These are phyloP conservation scores for Turritopsis dohrnii DNA, from an alignment of 30 jellyfish, hydroid and myxozoan species.

Conservation along the genomic window DNA sequence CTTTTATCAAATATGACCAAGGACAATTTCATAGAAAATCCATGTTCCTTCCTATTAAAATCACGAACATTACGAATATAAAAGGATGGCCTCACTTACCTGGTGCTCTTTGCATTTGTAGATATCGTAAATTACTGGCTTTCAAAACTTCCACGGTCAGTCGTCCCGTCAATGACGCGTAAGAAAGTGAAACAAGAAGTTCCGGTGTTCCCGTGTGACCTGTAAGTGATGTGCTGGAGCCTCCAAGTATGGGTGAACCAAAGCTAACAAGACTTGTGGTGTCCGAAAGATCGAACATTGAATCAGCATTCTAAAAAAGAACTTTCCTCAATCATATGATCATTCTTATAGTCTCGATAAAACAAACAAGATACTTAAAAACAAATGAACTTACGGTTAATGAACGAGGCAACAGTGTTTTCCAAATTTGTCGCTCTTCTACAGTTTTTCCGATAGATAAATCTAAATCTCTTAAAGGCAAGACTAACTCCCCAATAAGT, in stretches of 20 bases:
- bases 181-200: conserved; percentile 77
- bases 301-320: conserved; percentile 67
- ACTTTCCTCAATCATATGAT: not conserved
- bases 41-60: too few species aligned
- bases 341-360: too few species aligned
- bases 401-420: conserved; percentile 66
- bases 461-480: conserved; percentile 53
- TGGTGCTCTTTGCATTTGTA: conserved; percentile 94
- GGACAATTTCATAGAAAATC: not conserved
- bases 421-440: conserved; percentile 65
- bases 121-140: conserved; percentile 70
- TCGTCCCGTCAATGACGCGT: conserved; percentile 88
- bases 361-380: not conserved
- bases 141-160: conserved; percentile 84
- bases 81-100: too few species aligned
- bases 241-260: conserved; percentile 75
- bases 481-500: conserved; percentile 69
- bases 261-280: conserved; percentile 72
- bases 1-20: not conserved
- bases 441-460: conserved; percentile 44
- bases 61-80: too few species aligned
- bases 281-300: conserved; percentile 81
- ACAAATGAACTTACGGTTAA: conserved; percentile 56
- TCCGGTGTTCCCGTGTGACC: conserved; percentile 79
- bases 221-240: conserved; percentile 69